Evolutionary conservation across 1,140 invertebrate species (phyloP).

Genomic region (Pseudomyrmex gracilis): DNA sequence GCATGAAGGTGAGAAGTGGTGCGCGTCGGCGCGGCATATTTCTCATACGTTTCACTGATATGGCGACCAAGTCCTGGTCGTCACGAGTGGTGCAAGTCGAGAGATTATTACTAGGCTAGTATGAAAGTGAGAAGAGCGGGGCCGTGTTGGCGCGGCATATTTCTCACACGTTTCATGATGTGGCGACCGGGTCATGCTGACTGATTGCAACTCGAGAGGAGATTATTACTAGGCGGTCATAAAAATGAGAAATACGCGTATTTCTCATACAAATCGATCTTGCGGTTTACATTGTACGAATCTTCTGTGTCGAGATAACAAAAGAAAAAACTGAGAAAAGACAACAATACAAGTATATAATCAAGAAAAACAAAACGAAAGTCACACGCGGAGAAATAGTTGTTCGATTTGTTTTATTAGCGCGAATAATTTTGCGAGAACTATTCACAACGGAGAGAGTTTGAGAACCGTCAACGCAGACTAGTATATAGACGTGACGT

Average conservation of each 20-base stretch:
- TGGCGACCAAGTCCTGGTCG: too few relatives aligned
- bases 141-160: background rate
- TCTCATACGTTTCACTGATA: too few relatives aligned
- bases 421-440: background rate
- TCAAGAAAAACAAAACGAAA: background rate
- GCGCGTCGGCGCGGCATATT: background rate
- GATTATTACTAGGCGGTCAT: too few relatives aligned
- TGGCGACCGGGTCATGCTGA: background rate
- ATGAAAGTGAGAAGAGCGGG: slow-evolving; percentile 17
- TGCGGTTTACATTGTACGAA: too few relatives aligned
- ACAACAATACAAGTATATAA: background rate
- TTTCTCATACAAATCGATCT: too few relatives aligned
- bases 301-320: too few relatives aligned
- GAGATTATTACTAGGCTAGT: slow-evolving; percentile 46
- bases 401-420: background rate
- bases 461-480: slow-evolving; percentile 32
- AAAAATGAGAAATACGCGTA: too few relatives aligned
- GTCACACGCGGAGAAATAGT: background rate
- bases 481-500: slow-evolving; percentile 26
- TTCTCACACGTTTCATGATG: slow-evolving; percentile 16
- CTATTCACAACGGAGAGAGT: too few relatives aligned
- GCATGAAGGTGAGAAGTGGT: slow-evolving; percentile 7
- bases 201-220: too few relatives aligned
- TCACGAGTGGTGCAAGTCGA: slow-evolving; percentile 48
- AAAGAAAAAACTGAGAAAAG: too few relatives aligned